Conservation (phyloP, 2,797 vertebrate genomes). For the Triplophysa bombifrons region DNA sequence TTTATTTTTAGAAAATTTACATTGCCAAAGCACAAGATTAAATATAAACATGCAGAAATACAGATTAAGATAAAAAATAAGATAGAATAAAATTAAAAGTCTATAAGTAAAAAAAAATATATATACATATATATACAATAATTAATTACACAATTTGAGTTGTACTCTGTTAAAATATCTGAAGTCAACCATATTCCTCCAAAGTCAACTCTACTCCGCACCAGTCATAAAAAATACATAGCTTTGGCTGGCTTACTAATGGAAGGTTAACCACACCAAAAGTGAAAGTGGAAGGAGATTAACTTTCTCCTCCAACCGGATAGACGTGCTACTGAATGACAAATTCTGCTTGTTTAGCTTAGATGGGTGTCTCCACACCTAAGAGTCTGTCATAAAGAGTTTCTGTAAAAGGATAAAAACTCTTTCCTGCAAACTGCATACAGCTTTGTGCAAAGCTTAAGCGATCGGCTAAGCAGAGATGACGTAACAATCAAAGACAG, state of each 20-base stretch:
- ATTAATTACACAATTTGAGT: background rate
- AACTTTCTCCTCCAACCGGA: conserved; percentile 30
- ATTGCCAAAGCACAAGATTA: too few relatives aligned
- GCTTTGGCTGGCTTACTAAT: conserved; percentile 62
- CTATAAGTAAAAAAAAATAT: too few relatives aligned
- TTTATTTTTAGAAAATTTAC: too few relatives aligned
- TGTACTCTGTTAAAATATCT: background rate
- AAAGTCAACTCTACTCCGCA: conserved; percentile 62
- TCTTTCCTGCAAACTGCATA: background rate
- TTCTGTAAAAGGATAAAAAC: conserved; percentile 18
- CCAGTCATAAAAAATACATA: conserved; percentile 74
- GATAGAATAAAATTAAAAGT: too few relatives aligned
- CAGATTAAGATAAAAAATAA: too few relatives aligned
- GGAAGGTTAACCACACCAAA: conserved; percentile 65
- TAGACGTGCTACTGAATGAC: conserved; percentile 7
- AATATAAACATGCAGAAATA: too few relatives aligned
- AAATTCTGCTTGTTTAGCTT: background rate
- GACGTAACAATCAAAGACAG: conserved; percentile 33
- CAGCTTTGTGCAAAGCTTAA: background rate
- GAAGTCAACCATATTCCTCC: conserved; percentile 68
- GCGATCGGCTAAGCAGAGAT: conserved; percentile 17
- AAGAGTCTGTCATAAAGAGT: background rate
- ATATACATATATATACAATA: too few relatives aligned
- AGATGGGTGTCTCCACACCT: background rate
- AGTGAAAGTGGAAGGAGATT: conserved; percentile 66